These are phyloP conservation scores for Cheilosia variabilis DNA, from an alignment of 2,888 invertebrate species.

Conservation along the genomic window DNA sequence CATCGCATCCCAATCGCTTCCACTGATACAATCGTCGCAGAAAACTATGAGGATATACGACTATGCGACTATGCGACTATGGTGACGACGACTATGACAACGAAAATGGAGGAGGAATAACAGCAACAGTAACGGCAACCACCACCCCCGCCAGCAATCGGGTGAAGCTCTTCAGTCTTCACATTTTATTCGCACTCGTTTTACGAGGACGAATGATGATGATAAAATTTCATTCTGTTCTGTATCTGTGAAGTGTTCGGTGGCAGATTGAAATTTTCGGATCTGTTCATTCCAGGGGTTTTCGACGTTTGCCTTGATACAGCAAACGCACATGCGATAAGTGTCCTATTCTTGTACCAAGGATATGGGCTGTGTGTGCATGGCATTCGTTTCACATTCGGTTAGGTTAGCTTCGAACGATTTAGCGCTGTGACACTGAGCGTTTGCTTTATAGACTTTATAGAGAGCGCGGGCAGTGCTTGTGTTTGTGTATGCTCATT, in stretches of 20 bases:
- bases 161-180: slow-evolving; percentile 59
- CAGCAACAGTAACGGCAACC: slow-evolving; percentile 19
- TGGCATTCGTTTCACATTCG: slow-evolving; percentile 49
- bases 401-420: slow-evolving; percentile 39
- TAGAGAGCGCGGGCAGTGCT: not conserved
- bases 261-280: slow-evolving; percentile 74
- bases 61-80: slow-evolving; percentile 8
- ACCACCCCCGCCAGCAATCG: slow-evolving; percentile 7
- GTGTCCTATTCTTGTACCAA: slow-evolving; percentile 30
- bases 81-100: not conserved
- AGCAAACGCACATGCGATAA: slow-evolving; percentile 44
- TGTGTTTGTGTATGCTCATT: slow-evolving; percentile 7
- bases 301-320: slow-evolving; percentile 66
- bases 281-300: slow-evolving; percentile 70
- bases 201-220: slow-evolving; percentile 66
- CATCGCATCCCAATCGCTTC: slow-evolving; percentile 69
- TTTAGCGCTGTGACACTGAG: slow-evolving; percentile 42
- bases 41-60: slow-evolving; percentile 27
- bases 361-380: slow-evolving; percentile 6
- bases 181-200: slow-evolving; percentile 64
- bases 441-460: not conserved
- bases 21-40: slow-evolving; percentile 66
- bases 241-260: slow-evolving; percentile 65
- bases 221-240: slow-evolving; percentile 72
- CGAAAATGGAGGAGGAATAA: slow-evolving; percentile 5